Evolutionary conservation across 1,140 invertebrate genomes (phyloP), one percentile per base, ranked within the genome.

Genomic region (Bactericera cockerelli): DNA sequence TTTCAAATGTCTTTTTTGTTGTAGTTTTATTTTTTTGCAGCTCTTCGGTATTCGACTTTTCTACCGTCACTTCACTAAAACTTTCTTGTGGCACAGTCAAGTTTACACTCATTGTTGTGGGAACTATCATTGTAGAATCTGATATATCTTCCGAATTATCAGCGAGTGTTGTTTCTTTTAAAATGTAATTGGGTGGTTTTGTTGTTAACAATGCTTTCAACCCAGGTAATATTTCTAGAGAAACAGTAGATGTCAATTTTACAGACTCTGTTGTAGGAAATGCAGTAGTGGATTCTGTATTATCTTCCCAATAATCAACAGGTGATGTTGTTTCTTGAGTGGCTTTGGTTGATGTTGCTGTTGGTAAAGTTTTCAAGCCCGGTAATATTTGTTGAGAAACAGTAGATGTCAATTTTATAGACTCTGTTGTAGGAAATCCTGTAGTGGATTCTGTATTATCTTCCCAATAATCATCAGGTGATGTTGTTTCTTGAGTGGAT

Each of bases 21-120:
- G 57, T 58, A n/a, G 19, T 24, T 21, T 33, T 22, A 33, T 38
- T n/a, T n/a, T 57, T 28, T 57, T n/a, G n/a, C n/a, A n/a, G n/a
- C n/a, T n/a, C 16, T 36, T 36, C 33, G 16, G 33, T 36, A 16
- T 10, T 36, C 10, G 16, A 36, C 16, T 10, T 36, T 36, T 36
- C 33, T 36, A 10, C 33, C 16, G 33, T 36, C 10, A 16, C 16
- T 11, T 36, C 33, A 11, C 16, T 16, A 36, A 36, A 36, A 10
- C 16, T 36, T 31, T 31, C 28, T 31, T 31, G 4, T 6, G 28
- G 13, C 4, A 31, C 28, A 13, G 28, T 31, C 13, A 13, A 6
- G 13, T 13, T 31, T 6, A 31, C 28, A 31, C 4, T 4, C 13
- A 6, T 13, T 31, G 28, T 31, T 13, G 13, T 31, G 4, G 28